Percentiles rank a stretch among this genome's conserved stretches.
These are phyloP conservation scores for Ciconia boyciana DNA, from an alignment of 2,113 vertebrate genomes.

Conservation along the genomic window DNA sequence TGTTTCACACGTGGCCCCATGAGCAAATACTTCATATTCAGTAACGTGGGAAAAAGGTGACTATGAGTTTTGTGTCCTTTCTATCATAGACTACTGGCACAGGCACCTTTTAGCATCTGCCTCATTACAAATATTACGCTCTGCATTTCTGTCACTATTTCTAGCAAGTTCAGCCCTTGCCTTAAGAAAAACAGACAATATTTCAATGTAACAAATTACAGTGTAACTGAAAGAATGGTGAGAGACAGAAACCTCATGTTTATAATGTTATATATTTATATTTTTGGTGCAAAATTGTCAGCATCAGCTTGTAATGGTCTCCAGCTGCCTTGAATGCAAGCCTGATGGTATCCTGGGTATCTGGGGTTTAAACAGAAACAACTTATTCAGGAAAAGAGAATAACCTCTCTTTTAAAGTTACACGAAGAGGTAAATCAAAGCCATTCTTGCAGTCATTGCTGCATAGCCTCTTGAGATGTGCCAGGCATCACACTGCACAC, in stretches of 20 bases:
- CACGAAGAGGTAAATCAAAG: neutral
- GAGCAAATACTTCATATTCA: neutral
- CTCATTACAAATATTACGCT: neutral
- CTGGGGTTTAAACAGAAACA: neutral
- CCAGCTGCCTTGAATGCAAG: neutral
- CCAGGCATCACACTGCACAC: neutral
- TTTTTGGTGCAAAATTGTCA: neutral
- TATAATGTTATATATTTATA: neutral
- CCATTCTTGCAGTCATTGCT: neutral
- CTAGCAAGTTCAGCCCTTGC: neutral
- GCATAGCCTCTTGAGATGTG: neutral
- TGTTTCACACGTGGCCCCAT: neutral
- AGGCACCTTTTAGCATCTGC: neutral
- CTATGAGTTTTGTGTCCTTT: neutral
- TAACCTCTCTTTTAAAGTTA: neutral
- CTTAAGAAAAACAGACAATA: neutral
- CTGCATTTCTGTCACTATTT: neutral
- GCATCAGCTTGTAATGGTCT: neutral
- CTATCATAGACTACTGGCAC: neutral
- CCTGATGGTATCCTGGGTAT: neutral
- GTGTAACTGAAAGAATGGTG: neutral
- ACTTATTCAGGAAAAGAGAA: neutral
- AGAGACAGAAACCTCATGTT: neutral
- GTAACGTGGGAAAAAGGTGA: neutral
- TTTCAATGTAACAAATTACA: neutral